A percentile compares a stretch with the other conserved stretches of the same genome.
These are phyloP conservation scores for Nasalis larvatus DNA, from an alignment of 2,113 vertebrate genomes.

Conservation along the genomic window DNA sequence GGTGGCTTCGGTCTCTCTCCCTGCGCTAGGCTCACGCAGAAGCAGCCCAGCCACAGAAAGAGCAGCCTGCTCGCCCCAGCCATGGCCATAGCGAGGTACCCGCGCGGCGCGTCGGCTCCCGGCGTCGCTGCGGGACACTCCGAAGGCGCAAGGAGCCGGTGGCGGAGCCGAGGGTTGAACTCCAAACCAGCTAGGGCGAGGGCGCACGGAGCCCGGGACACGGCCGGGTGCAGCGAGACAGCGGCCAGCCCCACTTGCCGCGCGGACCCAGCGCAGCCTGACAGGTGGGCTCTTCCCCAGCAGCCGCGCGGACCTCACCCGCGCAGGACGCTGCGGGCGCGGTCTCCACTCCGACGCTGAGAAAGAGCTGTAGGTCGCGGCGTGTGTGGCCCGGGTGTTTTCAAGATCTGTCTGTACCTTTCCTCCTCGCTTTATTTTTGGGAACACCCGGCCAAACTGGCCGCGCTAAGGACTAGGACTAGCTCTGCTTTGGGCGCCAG, in stretches of 20 bases:
- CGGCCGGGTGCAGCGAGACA: neutral
- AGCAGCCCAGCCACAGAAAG: slow-evolving; percentile 87
- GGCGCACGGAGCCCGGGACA: neutral
- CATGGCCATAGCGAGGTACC: slow-evolving; percentile 85
- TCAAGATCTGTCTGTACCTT: neutral
- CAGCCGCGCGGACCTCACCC: neutral
- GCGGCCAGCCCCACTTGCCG: neutral
- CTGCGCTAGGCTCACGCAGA: slow-evolving; percentile 83
- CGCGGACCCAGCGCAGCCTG: neutral
- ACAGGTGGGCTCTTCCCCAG: slow-evolving; percentile 60
- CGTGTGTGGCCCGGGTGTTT: neutral
- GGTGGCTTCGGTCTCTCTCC: slow-evolving; percentile 75
- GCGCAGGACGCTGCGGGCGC: neutral
- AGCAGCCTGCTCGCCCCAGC: slow-evolving; percentile 80
- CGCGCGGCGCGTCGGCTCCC: neutral
- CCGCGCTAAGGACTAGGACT: neutral
- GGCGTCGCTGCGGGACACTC: neutral
- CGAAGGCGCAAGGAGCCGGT: neutral
- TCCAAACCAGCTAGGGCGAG: neutral
- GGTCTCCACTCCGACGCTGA: neutral
- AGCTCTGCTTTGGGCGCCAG: neutral
- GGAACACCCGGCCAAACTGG: neutral
- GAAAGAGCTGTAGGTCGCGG: neutral
- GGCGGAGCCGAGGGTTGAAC: neutral
- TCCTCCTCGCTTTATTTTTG: neutral